Conservation (phyloP, 2,797 vertebrate species). For the Phoxinus dragarum region DNA sequence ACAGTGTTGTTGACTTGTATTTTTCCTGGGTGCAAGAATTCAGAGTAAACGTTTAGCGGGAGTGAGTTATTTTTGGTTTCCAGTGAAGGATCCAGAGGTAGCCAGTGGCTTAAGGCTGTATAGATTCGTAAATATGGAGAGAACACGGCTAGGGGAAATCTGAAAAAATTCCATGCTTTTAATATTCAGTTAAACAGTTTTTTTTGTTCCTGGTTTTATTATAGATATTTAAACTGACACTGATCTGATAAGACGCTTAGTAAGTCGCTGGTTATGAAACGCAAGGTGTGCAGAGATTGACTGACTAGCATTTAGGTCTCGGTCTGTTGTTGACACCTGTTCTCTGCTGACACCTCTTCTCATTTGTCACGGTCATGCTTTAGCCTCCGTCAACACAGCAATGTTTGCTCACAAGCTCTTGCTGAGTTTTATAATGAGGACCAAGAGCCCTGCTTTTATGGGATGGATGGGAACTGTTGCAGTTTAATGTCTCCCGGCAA, state of each 20-base stretch:
- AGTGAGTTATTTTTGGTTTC: not conserved
- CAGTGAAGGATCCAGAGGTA: not conserved
- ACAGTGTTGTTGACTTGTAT: not conserved
- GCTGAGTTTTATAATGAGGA: conserved; percentile 42
- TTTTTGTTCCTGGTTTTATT: not conserved
- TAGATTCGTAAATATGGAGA: not conserved
- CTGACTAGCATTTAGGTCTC: conserved; percentile 7
- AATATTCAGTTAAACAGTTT: too few species aligned
- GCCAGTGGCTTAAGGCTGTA: not conserved
- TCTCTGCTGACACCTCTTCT: conserved; percentile 41
- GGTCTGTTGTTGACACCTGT: conserved; percentile 21
- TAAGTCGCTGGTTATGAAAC: conserved; percentile 34
- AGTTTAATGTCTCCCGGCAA: conserved; percentile 33
- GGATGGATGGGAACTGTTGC: conserved; percentile 20
- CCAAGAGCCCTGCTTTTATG: conserved; percentile 26
- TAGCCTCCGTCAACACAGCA: conserved; percentile 16
- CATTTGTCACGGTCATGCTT: conserved; percentile 39
- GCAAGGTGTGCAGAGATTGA: conserved; percentile 32
- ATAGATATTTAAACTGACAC: not conserved
- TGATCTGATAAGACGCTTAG: not conserved
- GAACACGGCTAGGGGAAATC: not conserved
- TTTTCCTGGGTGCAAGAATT: not conserved
- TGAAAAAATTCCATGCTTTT: not conserved
- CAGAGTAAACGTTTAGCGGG: not conserved
- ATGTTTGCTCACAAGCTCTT: not conserved